phyloP scores from a whole-genome alignment of 2,888 invertebrate genomes.

The Drosophila nr. medialis region DNA sequence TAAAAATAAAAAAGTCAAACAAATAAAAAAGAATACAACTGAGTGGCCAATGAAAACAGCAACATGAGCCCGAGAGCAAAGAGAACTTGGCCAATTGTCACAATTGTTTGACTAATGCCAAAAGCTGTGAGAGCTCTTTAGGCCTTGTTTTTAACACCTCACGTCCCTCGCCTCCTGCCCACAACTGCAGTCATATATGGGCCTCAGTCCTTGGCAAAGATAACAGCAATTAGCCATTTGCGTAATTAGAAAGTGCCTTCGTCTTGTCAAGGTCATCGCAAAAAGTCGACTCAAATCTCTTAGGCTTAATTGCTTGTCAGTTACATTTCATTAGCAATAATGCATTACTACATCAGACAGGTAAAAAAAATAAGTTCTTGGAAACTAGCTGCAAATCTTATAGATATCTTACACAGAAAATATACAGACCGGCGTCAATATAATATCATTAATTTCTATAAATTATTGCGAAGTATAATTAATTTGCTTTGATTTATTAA shows the following conservation, averaged over 20 bases:
- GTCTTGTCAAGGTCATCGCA: conserved; percentile 32
- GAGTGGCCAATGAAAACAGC: conserved; percentile 39
- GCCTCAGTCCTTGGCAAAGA: conserved; percentile 5
- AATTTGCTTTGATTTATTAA: neutral
- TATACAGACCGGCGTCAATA: neutral
- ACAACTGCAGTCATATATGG: neutral
- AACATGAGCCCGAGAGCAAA: conserved; percentile 16
- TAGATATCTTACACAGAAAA: neutral
- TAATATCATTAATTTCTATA: neutral
- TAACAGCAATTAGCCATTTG: conserved; percentile 61
- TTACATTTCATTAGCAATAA: conserved; percentile 17
- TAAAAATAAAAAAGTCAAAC: conserved; percentile 49
- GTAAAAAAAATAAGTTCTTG: neutral
- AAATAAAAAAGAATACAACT: conserved; percentile 62
- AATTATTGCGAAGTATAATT: neutral
- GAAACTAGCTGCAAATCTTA: neutral
- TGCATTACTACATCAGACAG: neutral
- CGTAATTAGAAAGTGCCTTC: conserved; percentile 60
- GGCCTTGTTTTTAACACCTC: conserved; percentile 22
- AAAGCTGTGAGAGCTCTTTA: conserved; percentile 44
- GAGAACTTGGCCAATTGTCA: conserved; percentile 41
- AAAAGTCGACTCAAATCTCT: conserved; percentile 3
- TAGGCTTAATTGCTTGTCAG: conserved; percentile 1
- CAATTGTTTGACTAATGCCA: conserved; percentile 60
- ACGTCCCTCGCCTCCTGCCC: neutral